Evolutionary conservation across 1,140 invertebrate species (phyloP).

Genomic region (Papilio xuthus): DNA sequence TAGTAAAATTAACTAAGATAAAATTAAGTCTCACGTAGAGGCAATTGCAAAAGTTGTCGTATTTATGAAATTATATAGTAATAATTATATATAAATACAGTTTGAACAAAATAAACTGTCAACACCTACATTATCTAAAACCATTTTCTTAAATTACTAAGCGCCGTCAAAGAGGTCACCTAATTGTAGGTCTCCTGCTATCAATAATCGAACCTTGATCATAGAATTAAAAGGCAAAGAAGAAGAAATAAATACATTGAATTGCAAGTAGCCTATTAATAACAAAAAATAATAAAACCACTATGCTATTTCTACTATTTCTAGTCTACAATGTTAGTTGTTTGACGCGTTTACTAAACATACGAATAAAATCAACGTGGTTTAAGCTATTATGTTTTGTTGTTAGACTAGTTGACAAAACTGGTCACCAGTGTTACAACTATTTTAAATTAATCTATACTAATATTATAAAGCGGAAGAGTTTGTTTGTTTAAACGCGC

Average conservation of each 20-base stretch:
- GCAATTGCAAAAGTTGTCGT: slow-evolving; percentile 19
- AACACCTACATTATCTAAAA: background rate
- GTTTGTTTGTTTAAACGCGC: too few relatives aligned
- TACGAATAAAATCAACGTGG: background rate
- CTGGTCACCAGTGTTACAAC: background rate
- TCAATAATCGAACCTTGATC: background rate
- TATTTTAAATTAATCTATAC: background rate
- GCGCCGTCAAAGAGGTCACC: background rate
- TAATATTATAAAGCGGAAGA: too few relatives aligned
- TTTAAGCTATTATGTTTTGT: background rate
- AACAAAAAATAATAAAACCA: too few relatives aligned
- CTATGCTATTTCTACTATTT: background rate
- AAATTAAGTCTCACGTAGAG: background rate
- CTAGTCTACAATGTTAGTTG: background rate
- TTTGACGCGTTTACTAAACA: too few relatives aligned
- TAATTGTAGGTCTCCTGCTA: background rate
- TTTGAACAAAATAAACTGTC: background rate
- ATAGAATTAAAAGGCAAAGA: background rate
- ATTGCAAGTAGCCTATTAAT: too few relatives aligned
- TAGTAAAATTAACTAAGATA: slow-evolving; percentile 14
- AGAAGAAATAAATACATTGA: background rate
- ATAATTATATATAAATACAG: background rate
- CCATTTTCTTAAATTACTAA: background rate
- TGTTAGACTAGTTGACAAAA: slow-evolving; percentile 5
- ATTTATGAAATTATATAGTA: background rate